A percentile compares a stretch with the other conserved stretches of the same genome.
Evolutionary conservation across 1,140 invertebrate species (phyloP).

Genomic region (Periplaneta americana): DNA sequence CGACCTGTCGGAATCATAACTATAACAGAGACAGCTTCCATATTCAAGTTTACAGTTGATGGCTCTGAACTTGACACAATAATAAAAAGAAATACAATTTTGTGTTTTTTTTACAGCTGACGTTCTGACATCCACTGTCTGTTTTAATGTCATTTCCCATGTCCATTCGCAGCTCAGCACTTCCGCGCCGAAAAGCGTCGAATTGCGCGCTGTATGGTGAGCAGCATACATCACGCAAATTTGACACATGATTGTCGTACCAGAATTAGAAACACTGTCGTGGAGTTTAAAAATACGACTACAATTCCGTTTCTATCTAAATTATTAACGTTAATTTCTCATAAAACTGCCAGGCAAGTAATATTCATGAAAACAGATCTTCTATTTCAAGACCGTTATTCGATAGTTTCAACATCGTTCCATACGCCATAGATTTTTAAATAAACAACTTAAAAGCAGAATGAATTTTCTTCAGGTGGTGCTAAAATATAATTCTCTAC

Average conservation of each 20-base stretch:
- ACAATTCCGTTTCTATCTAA: background rate
- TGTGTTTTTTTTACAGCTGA: background rate
- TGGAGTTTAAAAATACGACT: background rate
- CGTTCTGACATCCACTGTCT: background rate
- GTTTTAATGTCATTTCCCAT: background rate
- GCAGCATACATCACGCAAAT: background rate
- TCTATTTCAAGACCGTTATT: no score
- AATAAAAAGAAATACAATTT: background rate
- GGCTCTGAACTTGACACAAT: background rate
- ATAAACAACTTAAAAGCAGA: no score
- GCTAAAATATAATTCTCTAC: no score
- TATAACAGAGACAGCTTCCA: no score
- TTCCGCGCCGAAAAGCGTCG: no score
- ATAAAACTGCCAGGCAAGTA: background rate
- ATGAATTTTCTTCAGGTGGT: no score
- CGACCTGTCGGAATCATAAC: no score
- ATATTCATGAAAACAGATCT: no score
- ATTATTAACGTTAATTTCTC: background rate
- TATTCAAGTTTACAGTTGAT: background rate
- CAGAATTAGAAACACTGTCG: background rate
- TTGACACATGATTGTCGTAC: background rate
- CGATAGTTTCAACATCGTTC: no score
- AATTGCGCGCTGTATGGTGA: background rate
- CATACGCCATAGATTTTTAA: no score
- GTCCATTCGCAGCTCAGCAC: background rate